Evolutionary conservation across 2,113 vertebrate genomes (phyloP), one percentile per base, ranked within the genome.

Genomic region (Tor tambroides): DNA sequence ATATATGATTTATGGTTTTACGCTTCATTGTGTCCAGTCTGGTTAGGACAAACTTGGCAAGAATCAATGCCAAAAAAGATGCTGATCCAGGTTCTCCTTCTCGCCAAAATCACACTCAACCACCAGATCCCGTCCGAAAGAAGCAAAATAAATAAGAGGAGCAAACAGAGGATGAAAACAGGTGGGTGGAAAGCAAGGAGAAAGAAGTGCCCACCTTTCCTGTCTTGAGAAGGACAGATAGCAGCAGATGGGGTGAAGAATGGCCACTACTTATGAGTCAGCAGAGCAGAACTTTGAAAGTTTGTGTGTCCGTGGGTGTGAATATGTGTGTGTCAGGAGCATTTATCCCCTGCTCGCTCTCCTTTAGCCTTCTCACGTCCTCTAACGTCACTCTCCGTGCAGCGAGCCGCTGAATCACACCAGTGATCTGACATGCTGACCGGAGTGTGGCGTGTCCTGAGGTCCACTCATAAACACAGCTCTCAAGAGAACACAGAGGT

Each of bases 171-270:
- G 38, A 75, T 28, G 72, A 54, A 81, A 63, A 46, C 75, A 82
- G 63, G 46, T 61, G 35, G 38, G 65, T 61, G 23, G 54, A 72
- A 71, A 54, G 71, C 75, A 26, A 65, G 32, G 35, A 59, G 41
- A 12, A 81, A 21, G 79, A 67, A 80, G 54, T 67, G 74, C 79
- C 84, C 86, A 87, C 89, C 87, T 89, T 87, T 89, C 74, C 83
- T 87, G 86, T 88, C 86, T 80, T 56, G 54, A 85, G 69, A 85
- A 86, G 88, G 87, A 89, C 90, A 92, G 85, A 92, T 89, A 88
- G 91, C 75, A 71, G 38, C 88, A 88, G 89, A 91, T 89, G 90
- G 90, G 88, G 41, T 83, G 78, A 88, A 81, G 86, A 89, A 88
- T 87, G 59, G 74, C 85, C 67, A 69, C 63, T 54, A 84, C 83